Base-by-base conservation (phyloP, 2,113 vertebrate genomes). In the Sigmodon hispidus region DNA sequence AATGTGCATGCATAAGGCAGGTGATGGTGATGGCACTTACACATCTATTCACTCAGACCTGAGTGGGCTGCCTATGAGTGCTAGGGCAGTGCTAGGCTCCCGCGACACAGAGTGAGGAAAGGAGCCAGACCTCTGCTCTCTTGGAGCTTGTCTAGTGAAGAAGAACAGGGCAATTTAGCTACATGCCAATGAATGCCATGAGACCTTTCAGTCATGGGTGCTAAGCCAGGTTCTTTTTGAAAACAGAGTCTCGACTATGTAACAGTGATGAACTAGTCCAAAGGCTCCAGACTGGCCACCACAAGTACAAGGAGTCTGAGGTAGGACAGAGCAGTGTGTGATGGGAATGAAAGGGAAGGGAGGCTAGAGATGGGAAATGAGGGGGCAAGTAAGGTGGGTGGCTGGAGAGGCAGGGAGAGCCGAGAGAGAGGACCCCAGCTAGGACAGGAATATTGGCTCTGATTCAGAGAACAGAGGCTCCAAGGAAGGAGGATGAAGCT, bases 1-100 rank as follows among this genome's bases (percentile, higher is more conserved):
- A 55, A 34, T 7, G 15, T 0, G 5, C 3, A 0, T 4, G n/a
- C 10, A 7, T 2, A 34, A n/a, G n/a, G n/a, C 31, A 1, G 31
- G 57, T 67, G 22, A 52, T 72, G 26, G 34, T 3, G 22, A 69
- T 1, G 67, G 26, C 24, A 22, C 2, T 34, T 29, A 24, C 0
- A 34, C 1, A 8, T 1, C 15, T 5, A 9, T 61, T 52, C 57
- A 34, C 29, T 93, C 36, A 65, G 91, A 34, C 57, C 40, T 9
- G 5, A 55, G 4, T 7, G 11, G 31, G 19, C 43, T n/a, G 5
- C 13, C 26, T 17, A 4, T 29, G 73, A 29, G 43, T 0, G 5
- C 17, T n/a, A 17, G 75, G 75, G 55, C 84, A 83, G 10, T 12
- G 87, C 69, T n/a, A 84, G 83, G 29, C 22, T 63, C 73, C 45